These are phyloP conservation scores for Drosophila nannoptera DNA, from an alignment of 1,140 invertebrate species.

Conservation along the genomic window DNA sequence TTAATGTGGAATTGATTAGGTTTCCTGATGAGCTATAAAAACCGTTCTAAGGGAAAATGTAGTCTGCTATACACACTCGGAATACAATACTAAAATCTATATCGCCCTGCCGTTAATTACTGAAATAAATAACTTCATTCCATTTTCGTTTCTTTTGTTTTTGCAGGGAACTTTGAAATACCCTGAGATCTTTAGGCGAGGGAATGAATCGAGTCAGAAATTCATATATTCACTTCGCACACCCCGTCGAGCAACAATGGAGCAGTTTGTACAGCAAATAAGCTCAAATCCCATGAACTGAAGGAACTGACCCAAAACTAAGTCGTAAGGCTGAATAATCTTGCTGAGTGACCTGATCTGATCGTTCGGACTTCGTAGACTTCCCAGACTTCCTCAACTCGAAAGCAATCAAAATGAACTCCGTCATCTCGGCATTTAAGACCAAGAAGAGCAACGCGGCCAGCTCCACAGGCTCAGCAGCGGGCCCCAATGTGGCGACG, in stretches of 20 bases:
- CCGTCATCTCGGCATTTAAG: constrained; percentile 79
- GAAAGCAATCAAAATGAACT: constrained; percentile 68
- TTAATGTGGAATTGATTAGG: not conserved
- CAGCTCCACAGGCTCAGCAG: constrained; percentile 13
- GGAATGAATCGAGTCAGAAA: constrained; percentile 34
- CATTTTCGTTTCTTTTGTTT: constrained; percentile 37
- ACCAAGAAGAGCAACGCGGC: constrained; percentile 63
- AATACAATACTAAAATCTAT: too few species aligned
- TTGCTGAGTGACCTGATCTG: not conserved
- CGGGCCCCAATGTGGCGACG: constrained; percentile 11
- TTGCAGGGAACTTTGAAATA: constrained; percentile 27
- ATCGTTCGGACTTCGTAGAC: constrained; percentile 1
- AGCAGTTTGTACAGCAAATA: not conserved
- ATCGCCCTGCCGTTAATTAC: too few species aligned
- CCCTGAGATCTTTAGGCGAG: constrained; percentile 12
- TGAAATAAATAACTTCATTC: too few species aligned
- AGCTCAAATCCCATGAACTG: not conserved
- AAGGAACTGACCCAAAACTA: not conserved
- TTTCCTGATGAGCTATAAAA: too few species aligned
- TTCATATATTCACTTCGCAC: not conserved
- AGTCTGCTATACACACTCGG: too few species aligned
- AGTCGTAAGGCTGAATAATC: constrained; percentile 1
- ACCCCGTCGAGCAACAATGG: constrained; percentile 5
- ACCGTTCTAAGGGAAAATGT: too few species aligned
- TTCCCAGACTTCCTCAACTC: not conserved